phyloP scores from a whole-genome alignment of 2,797 vertebrate genomes.

The Lerista edwardsae region DNA sequence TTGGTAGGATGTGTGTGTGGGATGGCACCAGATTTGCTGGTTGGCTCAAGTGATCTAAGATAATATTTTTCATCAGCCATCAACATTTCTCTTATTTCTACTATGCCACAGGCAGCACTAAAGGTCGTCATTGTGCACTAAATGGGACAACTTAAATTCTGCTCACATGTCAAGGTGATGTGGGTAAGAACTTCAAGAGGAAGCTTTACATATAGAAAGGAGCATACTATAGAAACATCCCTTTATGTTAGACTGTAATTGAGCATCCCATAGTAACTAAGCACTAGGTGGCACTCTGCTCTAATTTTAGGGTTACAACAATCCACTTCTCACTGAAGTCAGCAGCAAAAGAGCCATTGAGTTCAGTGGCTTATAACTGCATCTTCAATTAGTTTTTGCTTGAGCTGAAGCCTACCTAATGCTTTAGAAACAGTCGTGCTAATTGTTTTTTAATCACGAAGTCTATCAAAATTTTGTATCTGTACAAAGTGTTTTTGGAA shows the following conservation, averaged over 20 bases:
- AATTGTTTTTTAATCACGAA: background rate
- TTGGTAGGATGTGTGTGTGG: no score
- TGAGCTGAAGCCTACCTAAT: constrained; percentile 19
- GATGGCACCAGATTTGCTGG: background rate
- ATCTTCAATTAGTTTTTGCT: constrained; percentile 29
- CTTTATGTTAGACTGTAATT: background rate
- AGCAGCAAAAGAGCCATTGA: background rate
- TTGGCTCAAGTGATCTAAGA: background rate
- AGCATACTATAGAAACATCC: background rate
- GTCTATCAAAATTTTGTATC: background rate
- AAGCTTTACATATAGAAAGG: background rate
- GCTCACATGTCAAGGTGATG: background rate
- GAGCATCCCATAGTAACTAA: constrained; percentile 27
- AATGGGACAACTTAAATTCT: background rate
- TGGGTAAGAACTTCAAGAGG: background rate
- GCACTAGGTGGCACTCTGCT: constrained; percentile 73
- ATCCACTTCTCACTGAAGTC: background rate
- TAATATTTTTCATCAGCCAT: background rate
- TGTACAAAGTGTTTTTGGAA: background rate
- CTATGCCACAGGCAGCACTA: background rate
- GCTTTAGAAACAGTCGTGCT: background rate
- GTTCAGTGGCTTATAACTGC: background rate
- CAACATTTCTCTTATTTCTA: background rate
- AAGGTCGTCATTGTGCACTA: background rate
- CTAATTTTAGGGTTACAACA: constrained; percentile 56